Conservation (phyloP, 2,113 vertebrate species). For the Tenrec ecaudatus region DNA sequence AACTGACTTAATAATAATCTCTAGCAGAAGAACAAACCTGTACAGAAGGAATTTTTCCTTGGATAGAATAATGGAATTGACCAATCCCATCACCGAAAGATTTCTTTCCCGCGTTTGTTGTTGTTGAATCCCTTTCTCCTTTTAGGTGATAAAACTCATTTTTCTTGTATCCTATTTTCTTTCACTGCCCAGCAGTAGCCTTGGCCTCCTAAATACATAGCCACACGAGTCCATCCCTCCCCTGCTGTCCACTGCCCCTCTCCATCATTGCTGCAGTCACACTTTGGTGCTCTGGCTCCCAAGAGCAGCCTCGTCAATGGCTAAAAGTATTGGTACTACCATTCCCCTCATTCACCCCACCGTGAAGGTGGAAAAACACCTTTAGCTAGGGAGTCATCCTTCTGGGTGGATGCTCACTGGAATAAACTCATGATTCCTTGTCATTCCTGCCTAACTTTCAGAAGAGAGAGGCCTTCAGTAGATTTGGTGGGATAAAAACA, state of each 20-base stretch:
- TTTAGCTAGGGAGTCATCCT: conserved; percentile 23
- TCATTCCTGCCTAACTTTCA: conserved; percentile 41
- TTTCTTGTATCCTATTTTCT: conserved; percentile 39
- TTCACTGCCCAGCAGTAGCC: neutral
- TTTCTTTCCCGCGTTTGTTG: conserved; percentile 42
- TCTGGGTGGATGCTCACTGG: neutral
- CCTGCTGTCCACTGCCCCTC: neutral
- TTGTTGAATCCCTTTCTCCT: conserved; percentile 38
- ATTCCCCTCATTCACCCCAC: conserved; percentile 15
- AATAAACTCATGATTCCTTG: conserved; percentile 2
- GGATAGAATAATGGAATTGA: neutral
- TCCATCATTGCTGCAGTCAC: neutral
- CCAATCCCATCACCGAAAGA: neutral
- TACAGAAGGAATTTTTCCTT: conserved; percentile 31
- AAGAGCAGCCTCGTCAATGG: conserved; percentile 23
- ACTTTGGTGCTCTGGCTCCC: neutral
- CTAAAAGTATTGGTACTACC: neutral
- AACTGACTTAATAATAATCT: conserved; percentile 39
- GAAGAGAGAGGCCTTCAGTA: conserved; percentile 27
- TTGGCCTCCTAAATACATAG: conserved; percentile 40
- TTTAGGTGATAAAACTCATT: neutral
- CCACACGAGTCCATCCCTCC: neutral
- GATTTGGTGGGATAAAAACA: neutral
- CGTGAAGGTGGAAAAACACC: neutral
- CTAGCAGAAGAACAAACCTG: neutral